Evolutionary conservation across 1,140 invertebrate species (phyloP), one percentile per base, ranked within the genome.

Genomic region (Steinernema feltiae): DNA sequence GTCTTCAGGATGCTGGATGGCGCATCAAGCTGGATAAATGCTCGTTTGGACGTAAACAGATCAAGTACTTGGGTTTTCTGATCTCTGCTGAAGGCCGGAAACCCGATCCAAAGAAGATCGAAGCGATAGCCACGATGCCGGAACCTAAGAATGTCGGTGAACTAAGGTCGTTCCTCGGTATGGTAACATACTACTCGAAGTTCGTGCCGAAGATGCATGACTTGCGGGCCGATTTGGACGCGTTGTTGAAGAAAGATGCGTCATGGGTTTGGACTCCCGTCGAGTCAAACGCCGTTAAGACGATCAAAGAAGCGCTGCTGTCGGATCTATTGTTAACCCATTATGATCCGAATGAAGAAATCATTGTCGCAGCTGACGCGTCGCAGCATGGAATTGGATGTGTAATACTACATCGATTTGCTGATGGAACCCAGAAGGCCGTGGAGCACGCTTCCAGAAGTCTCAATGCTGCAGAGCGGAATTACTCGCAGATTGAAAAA

Each of bases 401-500:
- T 17, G 81, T 80, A 1, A 71, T 83, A 17, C 32, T 29, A 27
- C 82, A 83, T 71, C 46, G 41, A 2, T 82, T 81, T 71, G 32
- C 76, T 2, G 78, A 82, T 75, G 81, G 81, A 17, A 48, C 69
- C 21, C 69, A 72, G 27, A 82, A 81, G 48, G 69, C 76, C 21
- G 70, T 82, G 15, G 72, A 71, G 41, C 79, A 82, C 81, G 88
- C 85, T 15, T 89, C 89, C 7, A 78, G 86, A 69, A 84, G 85
- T 0, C 79, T 90, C 32, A 82, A 80, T n/a, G 48, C 81, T 32
- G 79, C 87, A 1, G 87, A 90, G 79, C 78, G 83, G 79, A 89
- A 87, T 32, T 90, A 89, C 75, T 77, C 83, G 0, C 87, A 89
- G 76, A 87, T 89, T 17, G 87, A 89, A 63, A 88, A 87, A 73